Evolutionary conservation across 2,797 vertebrate species (phyloP).

Genomic region (Falco concolor): DNA sequence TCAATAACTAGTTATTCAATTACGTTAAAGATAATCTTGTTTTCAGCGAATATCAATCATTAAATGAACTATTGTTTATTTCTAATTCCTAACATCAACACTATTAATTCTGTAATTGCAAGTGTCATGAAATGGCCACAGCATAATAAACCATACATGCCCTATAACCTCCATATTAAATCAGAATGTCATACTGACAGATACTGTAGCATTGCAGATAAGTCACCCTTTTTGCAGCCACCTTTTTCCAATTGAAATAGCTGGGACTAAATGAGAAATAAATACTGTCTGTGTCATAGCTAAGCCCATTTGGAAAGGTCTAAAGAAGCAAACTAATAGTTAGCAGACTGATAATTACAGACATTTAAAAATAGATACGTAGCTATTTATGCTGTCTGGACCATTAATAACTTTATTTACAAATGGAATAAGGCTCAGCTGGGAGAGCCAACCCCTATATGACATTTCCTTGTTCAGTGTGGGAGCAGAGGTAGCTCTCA

Average conservation of each 20-base stretch:
- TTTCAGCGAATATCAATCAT: slow-evolving; percentile 48
- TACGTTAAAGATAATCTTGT: slow-evolving; percentile 45
- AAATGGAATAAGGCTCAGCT: background rate
- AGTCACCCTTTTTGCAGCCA: slow-evolving; percentile 1
- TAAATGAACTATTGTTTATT: slow-evolving; percentile 37
- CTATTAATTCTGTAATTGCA: slow-evolving; percentile 50
- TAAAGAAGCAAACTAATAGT: background rate
- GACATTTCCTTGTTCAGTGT: background rate
- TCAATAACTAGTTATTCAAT: slow-evolving; percentile 58
- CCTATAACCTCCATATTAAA: slow-evolving; percentile 29
- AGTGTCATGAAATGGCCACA: slow-evolving; percentile 18
- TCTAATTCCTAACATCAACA: slow-evolving; percentile 32
- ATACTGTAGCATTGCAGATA: background rate
- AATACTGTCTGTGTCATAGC: background rate
- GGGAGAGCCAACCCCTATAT: background rate
- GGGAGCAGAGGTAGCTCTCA: background rate
- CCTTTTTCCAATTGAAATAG: background rate
- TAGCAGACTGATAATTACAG: slow-evolving; percentile 28
- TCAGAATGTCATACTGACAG: slow-evolving; percentile 26
- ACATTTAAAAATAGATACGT: background rate
- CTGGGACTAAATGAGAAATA: background rate
- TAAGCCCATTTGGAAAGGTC: background rate
- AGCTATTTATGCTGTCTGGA: slow-evolving; percentile 3
- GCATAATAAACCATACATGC: slow-evolving; percentile 29
- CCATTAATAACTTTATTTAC: slow-evolving; percentile 40